Percentiles rank a stretch among this genome's conserved stretches.
Evolutionary conservation across 35 echinoderm and acorn worm species (phyloP).

Genomic region (Ophiothrix spiculata): DNA sequence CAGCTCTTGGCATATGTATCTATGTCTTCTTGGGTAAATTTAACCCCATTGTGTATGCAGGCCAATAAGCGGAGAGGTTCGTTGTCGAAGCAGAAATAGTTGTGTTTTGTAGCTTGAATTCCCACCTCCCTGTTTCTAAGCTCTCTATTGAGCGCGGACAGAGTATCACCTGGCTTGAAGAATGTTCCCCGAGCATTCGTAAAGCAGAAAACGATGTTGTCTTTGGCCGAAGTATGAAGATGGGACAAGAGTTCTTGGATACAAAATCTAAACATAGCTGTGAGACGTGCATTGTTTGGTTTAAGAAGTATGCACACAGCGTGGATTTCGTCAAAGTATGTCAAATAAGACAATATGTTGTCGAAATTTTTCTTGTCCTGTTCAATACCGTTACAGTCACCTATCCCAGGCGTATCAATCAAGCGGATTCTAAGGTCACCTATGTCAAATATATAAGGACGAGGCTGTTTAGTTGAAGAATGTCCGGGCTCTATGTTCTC

Average conservation of each 20-base stretch:
- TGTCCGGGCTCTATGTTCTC: not conserved
- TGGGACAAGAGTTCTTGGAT: not conserved
- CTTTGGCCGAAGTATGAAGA: conserved; percentile 7
- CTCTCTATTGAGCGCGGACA: not conserved
- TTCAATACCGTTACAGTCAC: not conserved
- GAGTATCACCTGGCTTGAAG: conserved; percentile 5
- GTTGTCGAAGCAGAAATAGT: conserved; percentile 26
- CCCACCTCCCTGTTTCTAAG: not conserved
- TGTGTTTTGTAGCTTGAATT: not conserved
- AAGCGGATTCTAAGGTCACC: conserved; percentile 4
- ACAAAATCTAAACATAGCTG: not conserved
- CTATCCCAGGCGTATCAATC: conserved; percentile 22
- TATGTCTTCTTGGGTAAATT: not conserved
- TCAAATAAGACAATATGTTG: not conserved
- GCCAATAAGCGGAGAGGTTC: conserved; percentile 14
- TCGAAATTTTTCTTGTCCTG: not conserved
- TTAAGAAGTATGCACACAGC: not conserved
- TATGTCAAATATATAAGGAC: conserved; percentile 2
- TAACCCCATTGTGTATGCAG: not conserved
- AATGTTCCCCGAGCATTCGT: conserved; percentile 7
- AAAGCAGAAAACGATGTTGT: conserved; percentile 23
- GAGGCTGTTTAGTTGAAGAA: not conserved
- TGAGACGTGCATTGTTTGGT: not conserved
- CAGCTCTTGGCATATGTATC: not conserved
- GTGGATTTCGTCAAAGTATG: not conserved